Percentiles rank a stretch among this genome's conserved stretches.
These are phyloP conservation scores for Thymelicus acteon DNA, from an alignment of 2,888 invertebrate species.

Conservation along the genomic window DNA sequence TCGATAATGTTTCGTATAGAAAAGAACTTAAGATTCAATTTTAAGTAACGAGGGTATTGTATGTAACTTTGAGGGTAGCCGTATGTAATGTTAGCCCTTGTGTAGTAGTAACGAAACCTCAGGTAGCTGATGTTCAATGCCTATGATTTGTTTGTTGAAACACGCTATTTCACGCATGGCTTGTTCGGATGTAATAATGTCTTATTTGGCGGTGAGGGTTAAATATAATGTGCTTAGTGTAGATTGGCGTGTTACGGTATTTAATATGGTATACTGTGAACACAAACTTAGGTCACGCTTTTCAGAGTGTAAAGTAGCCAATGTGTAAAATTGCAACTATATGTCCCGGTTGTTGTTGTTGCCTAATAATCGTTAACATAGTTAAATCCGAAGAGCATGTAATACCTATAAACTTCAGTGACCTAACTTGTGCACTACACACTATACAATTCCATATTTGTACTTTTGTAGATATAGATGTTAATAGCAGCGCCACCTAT, in stretches of 20 bases:
- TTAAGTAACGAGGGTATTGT: not conserved
- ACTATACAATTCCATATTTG: too few relatives aligned
- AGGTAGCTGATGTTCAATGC: slow-evolving; percentile 50
- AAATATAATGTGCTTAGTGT: slow-evolving; percentile 12
- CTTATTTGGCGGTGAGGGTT: slow-evolving; percentile 37
- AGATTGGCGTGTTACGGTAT: slow-evolving; percentile 7
- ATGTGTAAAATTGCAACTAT: too few relatives aligned
- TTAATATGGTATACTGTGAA: too few relatives aligned
- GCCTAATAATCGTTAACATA: too few relatives aligned
- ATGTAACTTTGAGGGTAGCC: slow-evolving; percentile 2
- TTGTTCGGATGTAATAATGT: slow-evolving; percentile 40
- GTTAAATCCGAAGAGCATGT: too few relatives aligned
- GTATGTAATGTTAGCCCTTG: slow-evolving; percentile 5
- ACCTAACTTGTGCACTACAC: too few relatives aligned
- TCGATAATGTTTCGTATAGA: not conserved
- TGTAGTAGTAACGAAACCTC: slow-evolving; percentile 44
- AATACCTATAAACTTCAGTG: too few relatives aligned
- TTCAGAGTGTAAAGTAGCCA: too few relatives aligned
- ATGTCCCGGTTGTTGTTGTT: too few relatives aligned
- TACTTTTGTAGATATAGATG: too few relatives aligned
- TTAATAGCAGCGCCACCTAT: too few relatives aligned
- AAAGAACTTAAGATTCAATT: slow-evolving; percentile 1
- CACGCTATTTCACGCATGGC: slow-evolving; percentile 42
- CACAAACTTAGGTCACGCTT: too few relatives aligned
- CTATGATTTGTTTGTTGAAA: slow-evolving; percentile 64